These are phyloP conservation scores for Argopecten irradians DNA, from an alignment of 1,140 invertebrate species.

Conservation along the genomic window DNA sequence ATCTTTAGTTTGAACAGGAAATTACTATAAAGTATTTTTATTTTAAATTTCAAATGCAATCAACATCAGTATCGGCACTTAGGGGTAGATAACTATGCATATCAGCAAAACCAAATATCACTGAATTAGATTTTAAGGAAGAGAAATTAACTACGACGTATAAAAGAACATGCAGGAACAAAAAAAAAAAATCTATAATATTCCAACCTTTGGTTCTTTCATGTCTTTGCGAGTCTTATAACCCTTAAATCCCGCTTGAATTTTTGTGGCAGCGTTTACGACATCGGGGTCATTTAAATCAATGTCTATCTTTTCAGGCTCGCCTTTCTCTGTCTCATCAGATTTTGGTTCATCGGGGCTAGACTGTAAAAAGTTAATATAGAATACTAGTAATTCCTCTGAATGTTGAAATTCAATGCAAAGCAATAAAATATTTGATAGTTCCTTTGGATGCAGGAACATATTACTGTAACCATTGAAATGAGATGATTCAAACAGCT, in stretches of 20 bases:
- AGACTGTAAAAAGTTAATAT: slow-evolving; percentile 9
- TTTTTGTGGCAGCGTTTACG: slow-evolving; percentile 67
- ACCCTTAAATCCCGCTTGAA: slow-evolving; percentile 68
- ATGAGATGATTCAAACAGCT: no score
- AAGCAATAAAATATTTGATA: no score
- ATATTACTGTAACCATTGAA: no score
- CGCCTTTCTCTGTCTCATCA: neutral
- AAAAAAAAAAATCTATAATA: slow-evolving; percentile 27
- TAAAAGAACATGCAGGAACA: neutral
- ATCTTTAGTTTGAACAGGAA: no score
- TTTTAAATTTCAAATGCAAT: no score
- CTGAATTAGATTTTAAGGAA: neutral
- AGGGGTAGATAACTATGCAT: no score
- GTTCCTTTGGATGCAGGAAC: no score
- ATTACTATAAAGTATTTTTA: no score
- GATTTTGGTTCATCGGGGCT: neutral
- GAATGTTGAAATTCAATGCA: neutral
- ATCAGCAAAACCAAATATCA: neutral
- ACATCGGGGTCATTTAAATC: slow-evolving; percentile 59
- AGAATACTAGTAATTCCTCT: neutral
- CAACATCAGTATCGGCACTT: no score
- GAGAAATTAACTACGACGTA: neutral
- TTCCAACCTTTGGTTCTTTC: slow-evolving; percentile 26
- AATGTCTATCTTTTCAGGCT: slow-evolving; percentile 58
- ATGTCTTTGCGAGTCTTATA: slow-evolving; percentile 55